Evolutionary conservation across 2,888 invertebrate species (phyloP).

Genomic region (Meiosimyza decipiens): DNA sequence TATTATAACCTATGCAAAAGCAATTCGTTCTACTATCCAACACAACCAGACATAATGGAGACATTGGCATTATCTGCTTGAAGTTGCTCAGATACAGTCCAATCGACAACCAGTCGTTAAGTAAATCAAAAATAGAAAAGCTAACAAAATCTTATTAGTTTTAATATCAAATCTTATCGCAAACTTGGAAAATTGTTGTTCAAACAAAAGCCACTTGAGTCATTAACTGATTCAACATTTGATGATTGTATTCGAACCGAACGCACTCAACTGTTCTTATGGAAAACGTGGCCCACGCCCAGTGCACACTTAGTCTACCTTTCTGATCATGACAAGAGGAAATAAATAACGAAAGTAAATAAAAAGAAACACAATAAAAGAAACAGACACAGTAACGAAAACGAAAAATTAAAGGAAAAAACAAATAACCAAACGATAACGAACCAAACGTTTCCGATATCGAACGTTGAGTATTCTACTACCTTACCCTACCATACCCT

Average conservation of each 20-base stretch:
- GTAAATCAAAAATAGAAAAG: not conserved
- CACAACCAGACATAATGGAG: conserved; percentile 18
- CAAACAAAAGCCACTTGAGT: conserved; percentile 15
- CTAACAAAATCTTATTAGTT: conserved; percentile 4
- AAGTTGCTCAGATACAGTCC: not conserved
- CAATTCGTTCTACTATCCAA: too few species aligned
- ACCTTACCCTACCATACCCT: not conserved
- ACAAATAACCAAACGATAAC: conserved; percentile 14
- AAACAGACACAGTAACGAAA: not conserved
- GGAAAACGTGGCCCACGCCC: conserved; percentile 15
- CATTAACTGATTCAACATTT: not conserved
- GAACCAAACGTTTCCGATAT: conserved; percentile 14
- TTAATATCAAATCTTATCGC: conserved; percentile 14
- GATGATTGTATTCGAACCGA: not conserved
- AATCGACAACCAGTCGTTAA: not conserved
- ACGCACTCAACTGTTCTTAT: not conserved
- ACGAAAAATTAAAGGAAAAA: conserved; percentile 21
- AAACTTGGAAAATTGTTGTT: conserved; percentile 15
- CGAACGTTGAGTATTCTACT: conserved; percentile 10
- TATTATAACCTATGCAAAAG: too few species aligned
- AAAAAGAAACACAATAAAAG: conserved; percentile 7
- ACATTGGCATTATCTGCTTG: not conserved
- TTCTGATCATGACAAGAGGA: conserved; percentile 12
- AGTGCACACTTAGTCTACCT: conserved; percentile 14
- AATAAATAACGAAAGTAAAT: conserved; percentile 18